A percentile compares a stretch with the other conserved stretches of the same genome.
These are phyloP conservation scores for Stenichneumon culpator DNA, from an alignment of 2,888 invertebrate genomes.

Conservation along the genomic window DNA sequence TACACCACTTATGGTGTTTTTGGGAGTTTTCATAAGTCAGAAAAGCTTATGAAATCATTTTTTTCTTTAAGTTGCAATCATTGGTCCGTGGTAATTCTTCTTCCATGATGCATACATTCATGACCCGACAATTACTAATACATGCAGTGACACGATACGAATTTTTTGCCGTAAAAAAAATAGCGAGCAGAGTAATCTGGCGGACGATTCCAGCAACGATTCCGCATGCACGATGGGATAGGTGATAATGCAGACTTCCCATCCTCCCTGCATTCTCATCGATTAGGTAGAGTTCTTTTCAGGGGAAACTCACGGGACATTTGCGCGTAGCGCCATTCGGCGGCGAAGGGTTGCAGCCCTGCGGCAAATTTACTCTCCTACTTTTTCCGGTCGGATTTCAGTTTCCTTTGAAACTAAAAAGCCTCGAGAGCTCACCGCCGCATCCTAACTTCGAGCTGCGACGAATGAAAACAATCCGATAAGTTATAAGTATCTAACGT, in stretches of 20 bases:
- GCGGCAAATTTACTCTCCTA: constrained; percentile 39
- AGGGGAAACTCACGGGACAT: constrained; percentile 76
- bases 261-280: constrained; percentile 73
- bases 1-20: too few relatives aligned
- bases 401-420: constrained; percentile 4
- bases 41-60: background rate
- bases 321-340: constrained; percentile 72
- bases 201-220: constrained; percentile 74
- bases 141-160: background rate
- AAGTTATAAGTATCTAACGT: background rate
- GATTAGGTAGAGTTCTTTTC: constrained; percentile 81
- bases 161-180: constrained; percentile 17
- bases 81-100: background rate
- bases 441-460: background rate
- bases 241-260: constrained; percentile 80
- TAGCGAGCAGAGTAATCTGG: constrained; percentile 77
- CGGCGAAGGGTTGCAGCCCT: constrained; percentile 38
- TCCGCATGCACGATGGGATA: constrained; percentile 42
- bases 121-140: background rate
- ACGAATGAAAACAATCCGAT: background rate
- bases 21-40: too few relatives aligned
- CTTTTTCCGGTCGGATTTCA: constrained; percentile 51
- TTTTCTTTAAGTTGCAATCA: background rate
- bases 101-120: background rate
- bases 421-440: background rate